Evolutionary conservation across 2,888 invertebrate genomes (phyloP), one percentile per base, ranked within the genome.

Genomic region (Ischnura elegans): DNA sequence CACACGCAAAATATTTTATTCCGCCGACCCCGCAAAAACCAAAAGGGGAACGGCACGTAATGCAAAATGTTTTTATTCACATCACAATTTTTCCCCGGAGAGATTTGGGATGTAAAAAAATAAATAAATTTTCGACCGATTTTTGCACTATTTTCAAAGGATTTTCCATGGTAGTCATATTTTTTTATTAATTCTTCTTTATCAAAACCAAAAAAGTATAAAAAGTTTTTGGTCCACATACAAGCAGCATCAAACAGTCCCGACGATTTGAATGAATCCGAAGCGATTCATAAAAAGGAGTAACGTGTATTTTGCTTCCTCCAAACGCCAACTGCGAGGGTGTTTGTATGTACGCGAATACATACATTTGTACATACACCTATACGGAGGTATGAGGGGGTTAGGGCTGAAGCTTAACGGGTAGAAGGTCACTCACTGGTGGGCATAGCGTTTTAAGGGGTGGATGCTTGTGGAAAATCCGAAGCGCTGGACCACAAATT

Each of bases 31-130:
- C n/a, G 29, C 36, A 29, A 36, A n/a, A 76, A 76, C 36, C 76
- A 76, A 76, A 76, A 76, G 76, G 29, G 76, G 29, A 36, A 76
- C n/a, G 76, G 76, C 76, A 76, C 76, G 29, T 36, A 36, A 76
- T 36, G 36, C 25, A 13, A 76, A 76, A 76, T 10, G 36, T 36
- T 76, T 76, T n/a, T n/a, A n/a, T n/a, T n/a, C n/a, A 76, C 16
- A 13, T 76, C 36, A 0, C 76, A 36, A 29, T 76, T 76, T 76
- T 76, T 76, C 10, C 16, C 29, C 13, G 13, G 76, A n/a, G n/a
- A n/a, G 61, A 10, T 51, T 61, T 76, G 76, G 76, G 76, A 16
- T 13, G 36, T 2, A 76, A n/a, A 21, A 61, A 25, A 76, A 25
- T 21, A 76, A 76, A 76, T 51, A 76, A 10, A 10, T 76, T 76